A percentile compares a stretch with the other conserved stretches of the same genome.
phyloP scores from a whole-genome alignment of 2,888 invertebrate species.

The Xylota sylvarum region DNA sequence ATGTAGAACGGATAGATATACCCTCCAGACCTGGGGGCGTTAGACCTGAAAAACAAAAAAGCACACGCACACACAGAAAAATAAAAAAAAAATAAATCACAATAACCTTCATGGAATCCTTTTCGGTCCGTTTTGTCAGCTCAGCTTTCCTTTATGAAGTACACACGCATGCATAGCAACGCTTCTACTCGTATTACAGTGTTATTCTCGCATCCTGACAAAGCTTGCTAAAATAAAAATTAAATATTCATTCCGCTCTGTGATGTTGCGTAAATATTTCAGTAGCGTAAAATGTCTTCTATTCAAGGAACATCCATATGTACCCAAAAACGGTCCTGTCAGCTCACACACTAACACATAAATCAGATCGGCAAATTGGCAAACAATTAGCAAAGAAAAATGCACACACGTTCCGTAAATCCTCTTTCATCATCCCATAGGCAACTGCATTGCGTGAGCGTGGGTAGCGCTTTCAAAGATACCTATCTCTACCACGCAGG shows the following conservation, averaged over 20 bases:
- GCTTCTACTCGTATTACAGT: neutral
- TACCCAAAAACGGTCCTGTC: constrained; percentile 1
- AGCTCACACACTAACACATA: neutral
- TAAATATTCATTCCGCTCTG: constrained; percentile 48
- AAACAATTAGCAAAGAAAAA: constrained; percentile 47
- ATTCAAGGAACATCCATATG: neutral
- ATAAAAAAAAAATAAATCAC: neutral
- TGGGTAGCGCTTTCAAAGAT: neutral
- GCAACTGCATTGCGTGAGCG: constrained; percentile 7
- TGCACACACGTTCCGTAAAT: neutral
- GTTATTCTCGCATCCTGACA: constrained; percentile 19
- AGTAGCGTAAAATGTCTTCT: constrained; percentile 29
- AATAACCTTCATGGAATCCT: constrained; percentile 23
- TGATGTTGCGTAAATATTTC: constrained; percentile 52
- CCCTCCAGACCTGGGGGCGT: constrained; percentile 12
- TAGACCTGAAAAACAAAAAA: constrained; percentile 3
- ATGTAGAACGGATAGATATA: neutral
- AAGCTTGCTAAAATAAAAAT: constrained; percentile 25
- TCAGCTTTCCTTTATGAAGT: constrained; percentile 19
- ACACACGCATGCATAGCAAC: constrained; percentile 8
- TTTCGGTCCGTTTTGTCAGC: constrained; percentile 17
- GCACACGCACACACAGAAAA: neutral
- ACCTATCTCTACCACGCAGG: constrained; percentile 2
- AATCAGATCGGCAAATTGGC: constrained; percentile 39
- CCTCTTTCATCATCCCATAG: neutral